Base-by-base conservation (phyloP, 2,888 invertebrate species). In the Phalera bucephala region DNA sequence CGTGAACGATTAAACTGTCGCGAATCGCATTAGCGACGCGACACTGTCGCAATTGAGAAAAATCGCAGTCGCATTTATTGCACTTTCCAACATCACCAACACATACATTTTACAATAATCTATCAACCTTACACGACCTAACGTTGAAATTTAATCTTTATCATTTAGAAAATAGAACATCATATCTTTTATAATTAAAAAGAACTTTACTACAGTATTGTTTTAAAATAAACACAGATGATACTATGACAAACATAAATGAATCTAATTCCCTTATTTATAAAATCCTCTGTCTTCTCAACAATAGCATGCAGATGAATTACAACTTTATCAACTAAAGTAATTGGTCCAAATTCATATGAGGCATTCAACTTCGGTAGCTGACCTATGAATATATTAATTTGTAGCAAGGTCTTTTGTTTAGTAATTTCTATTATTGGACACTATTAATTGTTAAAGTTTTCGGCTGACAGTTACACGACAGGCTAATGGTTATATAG, bases 341-440 rank as follows among this genome's bases (percentile, higher is more conserved):
- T 3, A 20, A 59, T 54, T 33, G 40, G 65, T 64, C 44, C 26
- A 49, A 37, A 50, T 63, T 71, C 33, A 49, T 37, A 32, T 20
- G 31, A 21, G 20, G 31, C 31, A n/a, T 38, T 31, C 29, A 35
- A 52, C 56, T 67, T 74, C 66, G 72, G 74, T 57, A 74, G 55
- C 68, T 78, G 80, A 83, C 78, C 83, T 66, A 68, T 78, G 81
- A 81, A 84, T 84, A 82, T 78, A 86, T 86, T 86, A 84, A 85
- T 87, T 85, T 86, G 84, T 82, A 79, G 72, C 72, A 67, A 61
- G 63, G 68, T 43, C 70, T 47, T 75, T 84, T 86, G 75, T 85
- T 63, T 68, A 66, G 69, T 77, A 85, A 82, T 84, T 85, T 84
- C 82, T 80, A 84, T 87, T 83, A 87, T 83, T 80, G 73, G 62